Percentiles rank a stretch among this genome's conserved stretches.
These are phyloP conservation scores for Eristalinus sepulchralis DNA, from an alignment of 2,888 invertebrate species.

Conservation along the genomic window DNA sequence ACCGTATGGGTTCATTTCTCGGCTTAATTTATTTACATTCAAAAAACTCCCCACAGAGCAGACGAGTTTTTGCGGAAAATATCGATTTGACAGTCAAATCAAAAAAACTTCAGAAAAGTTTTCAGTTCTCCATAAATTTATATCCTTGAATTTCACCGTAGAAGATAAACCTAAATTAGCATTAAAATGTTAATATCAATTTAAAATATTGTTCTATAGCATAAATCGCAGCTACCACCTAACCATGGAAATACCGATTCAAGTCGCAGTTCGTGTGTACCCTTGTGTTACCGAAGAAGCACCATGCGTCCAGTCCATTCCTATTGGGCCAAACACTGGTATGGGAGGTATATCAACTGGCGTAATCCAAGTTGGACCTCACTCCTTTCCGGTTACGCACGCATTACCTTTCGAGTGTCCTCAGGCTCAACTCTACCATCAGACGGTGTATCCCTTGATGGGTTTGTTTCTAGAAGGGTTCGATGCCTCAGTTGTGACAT, in stretches of 20 bases:
- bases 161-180: constrained; percentile 1
- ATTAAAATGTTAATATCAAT: background rate
- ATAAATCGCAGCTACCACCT: background rate
- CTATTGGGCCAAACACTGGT: constrained; percentile 79
- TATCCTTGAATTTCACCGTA: background rate
- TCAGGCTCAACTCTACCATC: constrained; percentile 85
- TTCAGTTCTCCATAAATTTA: constrained; percentile 21
- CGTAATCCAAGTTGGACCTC: constrained; percentile 78
- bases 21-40: constrained; percentile 56
- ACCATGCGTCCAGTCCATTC: constrained; percentile 77
- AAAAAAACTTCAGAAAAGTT: constrained; percentile 32
- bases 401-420: constrained; percentile 84
- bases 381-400: constrained; percentile 82
- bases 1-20: constrained; percentile 7
- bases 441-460: constrained; percentile 85
- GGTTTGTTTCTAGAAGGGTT: constrained; percentile 87
- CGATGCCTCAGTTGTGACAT: constrained; percentile 87
- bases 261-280: constrained; percentile 86
- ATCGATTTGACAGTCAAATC: constrained; percentile 75
- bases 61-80: constrained; percentile 53
- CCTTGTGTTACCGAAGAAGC: constrained; percentile 83
- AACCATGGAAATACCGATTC: constrained; percentile 87
- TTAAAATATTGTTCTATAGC: constrained; percentile 26
- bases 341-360: constrained; percentile 77
- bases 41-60: constrained; percentile 23